phyloP scores from a whole-genome alignment of 2,113 vertebrate species.

The Talpa occidentalis region DNA sequence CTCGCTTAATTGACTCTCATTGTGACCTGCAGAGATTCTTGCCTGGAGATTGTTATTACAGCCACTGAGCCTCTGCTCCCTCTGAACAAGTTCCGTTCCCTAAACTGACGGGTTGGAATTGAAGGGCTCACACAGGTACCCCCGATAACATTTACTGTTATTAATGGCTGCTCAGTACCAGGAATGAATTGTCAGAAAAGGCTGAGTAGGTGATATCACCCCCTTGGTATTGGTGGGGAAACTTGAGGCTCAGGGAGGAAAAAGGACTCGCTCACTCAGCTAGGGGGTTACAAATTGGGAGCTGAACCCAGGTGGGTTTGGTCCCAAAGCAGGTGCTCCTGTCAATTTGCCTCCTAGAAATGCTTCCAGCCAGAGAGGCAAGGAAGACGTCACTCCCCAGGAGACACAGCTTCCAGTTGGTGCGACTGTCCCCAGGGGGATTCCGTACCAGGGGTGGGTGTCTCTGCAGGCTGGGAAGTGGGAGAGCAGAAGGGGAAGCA shows the following conservation, averaged over 20 bases:
- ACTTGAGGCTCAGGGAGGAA: neutral
- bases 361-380: neutral
- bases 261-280: neutral
- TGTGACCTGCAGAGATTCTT: conserved; percentile 30
- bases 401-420: neutral
- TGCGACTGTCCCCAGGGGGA: neutral
- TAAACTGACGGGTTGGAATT: neutral
- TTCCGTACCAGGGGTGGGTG: neutral
- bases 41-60: neutral
- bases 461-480: neutral
- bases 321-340: neutral
- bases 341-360: neutral
- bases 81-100: neutral
- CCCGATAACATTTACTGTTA: neutral
- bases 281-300: neutral
- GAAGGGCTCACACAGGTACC: neutral
- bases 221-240: neutral
- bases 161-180: neutral
- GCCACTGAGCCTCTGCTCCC: neutral
- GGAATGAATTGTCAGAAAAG: neutral
- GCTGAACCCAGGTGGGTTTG: neutral
- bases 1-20: neutral
- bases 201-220: neutral
- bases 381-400: neutral
- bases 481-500: neutral